A percentile compares a stretch with the other conserved stretches of the same genome.
Evolutionary conservation across 2,797 vertebrate species (phyloP).

Genomic region (Acridotheres tristis): DNA sequence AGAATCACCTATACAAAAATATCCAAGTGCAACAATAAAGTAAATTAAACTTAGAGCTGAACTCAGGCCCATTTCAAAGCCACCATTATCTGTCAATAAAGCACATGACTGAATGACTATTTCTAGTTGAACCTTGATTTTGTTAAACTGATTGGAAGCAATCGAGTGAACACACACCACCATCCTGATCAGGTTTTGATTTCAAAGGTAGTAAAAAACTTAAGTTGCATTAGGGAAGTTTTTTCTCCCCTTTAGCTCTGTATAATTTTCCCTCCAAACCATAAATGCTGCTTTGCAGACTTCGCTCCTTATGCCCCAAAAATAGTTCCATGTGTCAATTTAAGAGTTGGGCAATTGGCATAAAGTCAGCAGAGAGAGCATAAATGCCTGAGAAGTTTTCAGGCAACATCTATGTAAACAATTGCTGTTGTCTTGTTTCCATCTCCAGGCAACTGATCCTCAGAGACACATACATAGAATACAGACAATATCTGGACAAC

Average conservation of each 20-base stretch:
- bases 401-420: slow-evolving; percentile 37
- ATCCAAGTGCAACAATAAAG: neutral
- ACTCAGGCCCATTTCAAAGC: neutral
- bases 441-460: slow-evolving; percentile 57
- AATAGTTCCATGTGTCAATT: slow-evolving; percentile 10
- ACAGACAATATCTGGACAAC: slow-evolving; percentile 17
- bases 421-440: slow-evolving; percentile 45
- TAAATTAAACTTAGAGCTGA: neutral
- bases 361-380: neutral
- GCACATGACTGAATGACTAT: neutral
- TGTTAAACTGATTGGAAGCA: neutral
- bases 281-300: neutral
- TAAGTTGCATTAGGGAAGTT: fast-evolving
- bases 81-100: neutral
- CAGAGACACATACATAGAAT: neutral
- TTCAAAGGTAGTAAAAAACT: neutral
- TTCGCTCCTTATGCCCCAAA: neutral
- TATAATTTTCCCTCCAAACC: neutral
- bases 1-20: neutral
- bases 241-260: neutral
- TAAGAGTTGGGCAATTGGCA: neutral
- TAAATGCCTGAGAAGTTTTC: slow-evolving; percentile 15
- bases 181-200: neutral
- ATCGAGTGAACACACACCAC: neutral
- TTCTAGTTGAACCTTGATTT: neutral